Percentiles rank a stretch among this genome's conserved stretches.
Evolutionary conservation across 2,113 vertebrate species (phyloP).

Genomic region (Ascaphus truei): DNA sequence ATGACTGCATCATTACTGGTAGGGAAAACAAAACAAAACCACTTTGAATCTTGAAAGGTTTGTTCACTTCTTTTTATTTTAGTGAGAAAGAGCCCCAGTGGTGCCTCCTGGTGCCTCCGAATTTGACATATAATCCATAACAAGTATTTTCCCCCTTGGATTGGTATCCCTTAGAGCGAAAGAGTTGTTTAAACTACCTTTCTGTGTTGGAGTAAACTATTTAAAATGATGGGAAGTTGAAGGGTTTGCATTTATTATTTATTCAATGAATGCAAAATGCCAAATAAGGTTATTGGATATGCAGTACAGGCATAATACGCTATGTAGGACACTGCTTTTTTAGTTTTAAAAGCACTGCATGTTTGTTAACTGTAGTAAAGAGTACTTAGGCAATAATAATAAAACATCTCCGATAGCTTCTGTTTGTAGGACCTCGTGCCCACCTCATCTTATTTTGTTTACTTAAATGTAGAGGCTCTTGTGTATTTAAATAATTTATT

Average conservation of each 20-base stretch:
- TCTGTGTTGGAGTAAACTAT: conserved; percentile 29
- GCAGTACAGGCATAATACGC: background rate
- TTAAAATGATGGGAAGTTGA: conserved; percentile 35
- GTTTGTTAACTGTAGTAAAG: background rate
- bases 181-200: conserved; percentile 35
- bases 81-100: background rate
- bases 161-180: conserved; percentile 23
- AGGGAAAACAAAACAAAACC: background rate
- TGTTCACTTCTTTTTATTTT: conserved; percentile 13
- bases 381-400: conserved; percentile 10
- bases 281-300: conserved; percentile 33
- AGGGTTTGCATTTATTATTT: conserved; percentile 31
- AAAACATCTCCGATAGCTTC: conserved; percentile 16
- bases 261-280: conserved; percentile 34
- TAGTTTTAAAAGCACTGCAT: conserved; percentile 8
- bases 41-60: conserved; percentile 12
- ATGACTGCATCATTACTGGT: conserved; percentile 13
- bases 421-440: conserved; percentile 4
- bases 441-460: conserved; percentile 25
- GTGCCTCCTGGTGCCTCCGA: background rate
- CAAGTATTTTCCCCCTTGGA: conserved; percentile 18
- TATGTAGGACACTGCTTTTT: conserved; percentile 24
- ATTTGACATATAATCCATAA: conserved; percentile 34
- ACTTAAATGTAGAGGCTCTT: conserved; percentile 23
- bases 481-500: conserved; percentile 36